Evolutionary conservation across 35 echinoderm and acorn worm genomes (phyloP).

Genomic region (Anneissia japonica): DNA sequence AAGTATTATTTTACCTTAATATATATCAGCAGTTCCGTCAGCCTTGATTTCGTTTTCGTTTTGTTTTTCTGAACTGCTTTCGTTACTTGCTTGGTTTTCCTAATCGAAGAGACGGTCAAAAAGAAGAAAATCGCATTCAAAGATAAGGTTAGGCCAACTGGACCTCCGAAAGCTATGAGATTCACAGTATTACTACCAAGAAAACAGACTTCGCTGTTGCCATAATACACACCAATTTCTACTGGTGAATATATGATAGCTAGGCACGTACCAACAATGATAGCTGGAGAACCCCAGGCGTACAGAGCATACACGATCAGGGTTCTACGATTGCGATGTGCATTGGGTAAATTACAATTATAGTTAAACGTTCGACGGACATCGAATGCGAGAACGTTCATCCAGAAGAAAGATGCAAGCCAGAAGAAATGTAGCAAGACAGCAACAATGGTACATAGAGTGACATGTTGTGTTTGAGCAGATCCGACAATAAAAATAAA

Average conservation of each 20-base stretch:
- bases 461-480: background rate
- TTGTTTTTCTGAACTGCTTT: background rate
- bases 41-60: background rate
- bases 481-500: background rate
- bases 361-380: background rate
- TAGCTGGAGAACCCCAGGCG: background rate
- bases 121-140: background rate
- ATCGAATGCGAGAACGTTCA: background rate
- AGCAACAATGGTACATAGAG: background rate
- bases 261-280: background rate
- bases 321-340: background rate
- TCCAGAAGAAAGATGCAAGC: conserved; percentile 1
- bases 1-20: no score
- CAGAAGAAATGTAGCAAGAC: background rate
- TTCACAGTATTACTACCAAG: background rate
- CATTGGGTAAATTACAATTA: background rate
- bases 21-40: background rate
- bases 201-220: background rate
- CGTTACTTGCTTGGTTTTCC: background rate
- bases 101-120: background rate
- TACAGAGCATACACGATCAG: background rate
- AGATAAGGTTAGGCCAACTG: background rate
- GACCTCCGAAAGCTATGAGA: background rate
- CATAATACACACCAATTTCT: background rate
- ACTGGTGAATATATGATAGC: background rate